Evolutionary conservation across 2,888 invertebrate species (phyloP), one percentile per base, ranked within the genome.

Genomic region (Polydrusus tereticollis): DNA sequence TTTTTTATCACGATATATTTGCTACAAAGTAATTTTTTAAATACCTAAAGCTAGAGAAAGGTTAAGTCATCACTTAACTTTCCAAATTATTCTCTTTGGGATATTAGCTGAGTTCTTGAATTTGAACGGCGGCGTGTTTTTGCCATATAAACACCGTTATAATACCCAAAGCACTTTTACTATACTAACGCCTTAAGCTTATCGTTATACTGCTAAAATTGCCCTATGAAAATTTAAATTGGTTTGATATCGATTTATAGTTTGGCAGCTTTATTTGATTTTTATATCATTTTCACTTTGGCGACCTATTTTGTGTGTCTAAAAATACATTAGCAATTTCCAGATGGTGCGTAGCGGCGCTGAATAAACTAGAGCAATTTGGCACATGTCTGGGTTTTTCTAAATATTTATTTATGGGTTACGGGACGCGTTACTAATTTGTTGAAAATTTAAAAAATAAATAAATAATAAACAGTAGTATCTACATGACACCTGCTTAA

Each of bases 271-370:
- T 38, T 41, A 18, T 59, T 59, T 41, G 23, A 20, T 59, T 59
- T 59, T 59, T 38, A 43, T 59, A 41, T 59, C 41, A 59, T 59
- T 59, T 59, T 59, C 59, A 38, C 59, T 59, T 38, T 41, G n/a
- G 59, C 43, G 43, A 59, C 43, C 26, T 26, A 43, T 43, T 43
- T 58, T 58, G 38, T 43, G 26, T 59, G 43, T 43, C 59, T 59
- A 59, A 59, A 59, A 59, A 59, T 59, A 59, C 59, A 10, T 41
- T 59, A 14, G 59, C 26, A 14, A 43, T 43, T 43, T 59, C 59
- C 59, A 59, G 59, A 59, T 59, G 59, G 38, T 14, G 59, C 43
- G 43, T 0, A 41, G 16, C 52, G 16, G 14, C 52, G 16, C 36
- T 16, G 26, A 43, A 16, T 59, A 59, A 59, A 59, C 21, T 59